Conservation (phyloP, 1,140 invertebrate species). For the Leptonema lineaticorne region DNA sequence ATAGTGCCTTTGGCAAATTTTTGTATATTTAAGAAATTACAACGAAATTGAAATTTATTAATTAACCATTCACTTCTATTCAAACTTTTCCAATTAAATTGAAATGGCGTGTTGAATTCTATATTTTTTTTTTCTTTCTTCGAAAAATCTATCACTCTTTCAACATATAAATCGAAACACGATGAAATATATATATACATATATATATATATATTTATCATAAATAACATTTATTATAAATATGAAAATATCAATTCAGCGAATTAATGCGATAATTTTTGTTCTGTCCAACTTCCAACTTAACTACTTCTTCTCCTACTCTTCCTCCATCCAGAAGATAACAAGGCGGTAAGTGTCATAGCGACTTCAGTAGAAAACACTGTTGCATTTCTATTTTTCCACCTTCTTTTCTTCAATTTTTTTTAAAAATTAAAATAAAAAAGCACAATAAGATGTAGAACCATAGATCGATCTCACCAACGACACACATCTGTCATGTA, state of each 20-base stretch:
- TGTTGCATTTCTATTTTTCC: background rate
- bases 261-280: constrained; percentile 19
- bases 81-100: constrained; percentile 21
- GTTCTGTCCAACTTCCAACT: background rate
- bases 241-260: background rate
- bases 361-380: background rate
- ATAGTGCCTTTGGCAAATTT: no score
- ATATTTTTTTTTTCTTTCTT: background rate
- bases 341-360: constrained; percentile 33
- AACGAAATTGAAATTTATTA: no score
- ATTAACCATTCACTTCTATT: background rate
- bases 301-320: background rate
- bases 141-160: background rate
- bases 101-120: background rate
- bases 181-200: no score
- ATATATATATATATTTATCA: no score
- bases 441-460: background rate
- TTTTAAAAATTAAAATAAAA: no score
- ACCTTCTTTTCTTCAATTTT: background rate
- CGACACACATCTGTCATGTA: constrained; percentile 19
- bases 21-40: no score
- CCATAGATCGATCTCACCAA: constrained; percentile 15
- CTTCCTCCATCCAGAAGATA: constrained; percentile 28
- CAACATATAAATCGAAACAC: background rate
- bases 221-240: constrained; percentile 16